Base-by-base conservation (phyloP, 2,113 vertebrate genomes). In the Callipepla californica region DNA sequence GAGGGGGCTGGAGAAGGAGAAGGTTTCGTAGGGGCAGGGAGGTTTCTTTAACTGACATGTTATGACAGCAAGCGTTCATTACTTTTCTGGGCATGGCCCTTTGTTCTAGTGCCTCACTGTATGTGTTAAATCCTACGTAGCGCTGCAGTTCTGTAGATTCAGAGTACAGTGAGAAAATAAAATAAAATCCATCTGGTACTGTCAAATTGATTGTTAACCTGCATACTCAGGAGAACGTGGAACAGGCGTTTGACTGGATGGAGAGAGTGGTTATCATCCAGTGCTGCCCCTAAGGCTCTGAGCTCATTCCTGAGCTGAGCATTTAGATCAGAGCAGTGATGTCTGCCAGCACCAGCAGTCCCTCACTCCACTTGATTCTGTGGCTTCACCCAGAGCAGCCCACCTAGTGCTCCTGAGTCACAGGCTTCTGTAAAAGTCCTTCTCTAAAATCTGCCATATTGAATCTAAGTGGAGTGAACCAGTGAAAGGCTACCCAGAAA, bases 81-180 rank as follows among this genome's bases (percentile, higher is more conserved):
- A 40, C 92, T 96, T 96, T 90, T 95, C 79, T 86, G 76, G 65
- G 95, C 93, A 94, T 68, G 93, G 96, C 92, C 80, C 95, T 94
- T 96, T 93, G 95, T 96, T 94, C 94, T 92, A 89, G 28, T 87
- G 67, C 67, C 50, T 95, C 22, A 42, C 79, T 63, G 72, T 70
- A 95, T 89, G 92, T 95, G 94, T 89, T 89, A 94, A 96, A 95
- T 92, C 91, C 96, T 96, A 91, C 75, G 3, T 91, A 80, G 28
- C 7, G 9, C 82, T 91, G 50, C 82, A 87, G 76, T 7, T 66
- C 72, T 12, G 0, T 30, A 80, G 55, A 70, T 26, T 90, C 40
- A n/a, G 20, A 51, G 55, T 38, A 80, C 67, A 74, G 21, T 20
- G 44, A 89, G 74, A 72, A 94, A 73, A 74, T 13, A 53, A 91